phyloP scores from a whole-genome alignment of 2,888 invertebrate species.

The Arge pagana region DNA sequence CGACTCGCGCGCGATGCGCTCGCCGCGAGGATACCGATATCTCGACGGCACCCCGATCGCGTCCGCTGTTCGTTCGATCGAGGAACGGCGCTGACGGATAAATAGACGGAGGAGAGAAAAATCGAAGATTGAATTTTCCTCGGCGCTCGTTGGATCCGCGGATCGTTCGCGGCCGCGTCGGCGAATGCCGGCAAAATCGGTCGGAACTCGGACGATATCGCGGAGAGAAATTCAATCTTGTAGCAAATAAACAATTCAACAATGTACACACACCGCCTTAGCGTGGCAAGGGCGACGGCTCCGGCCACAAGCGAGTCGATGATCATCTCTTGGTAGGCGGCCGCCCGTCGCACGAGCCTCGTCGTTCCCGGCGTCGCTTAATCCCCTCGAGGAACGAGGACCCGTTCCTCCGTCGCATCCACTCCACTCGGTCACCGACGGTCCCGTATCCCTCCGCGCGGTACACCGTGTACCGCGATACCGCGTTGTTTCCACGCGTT shows the following conservation, averaged over 20 bases:
- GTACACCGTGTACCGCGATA: background rate
- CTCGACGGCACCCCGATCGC: no score
- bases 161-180: no score
- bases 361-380: constrained; percentile 42
- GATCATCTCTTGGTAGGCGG: constrained; percentile 55
- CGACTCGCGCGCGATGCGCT: no score
- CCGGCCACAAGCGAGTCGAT: constrained; percentile 57
- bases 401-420: constrained; percentile 42
- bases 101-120: no score
- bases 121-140: no score
- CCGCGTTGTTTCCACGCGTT: constrained; percentile 1
- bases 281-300: constrained; percentile 57
- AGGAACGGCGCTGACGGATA: no score
- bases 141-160: no score
- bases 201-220: no score
- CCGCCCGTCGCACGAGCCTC: constrained; percentile 49
- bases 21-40: no score
- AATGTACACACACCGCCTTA: constrained; percentile 59
- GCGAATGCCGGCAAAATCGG: no score
- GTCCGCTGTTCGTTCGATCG: no score
- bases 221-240: no score
- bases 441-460: background rate
- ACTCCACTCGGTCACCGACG: constrained; percentile 31
- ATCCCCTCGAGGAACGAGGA: constrained; percentile 13
- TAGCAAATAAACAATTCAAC: constrained; percentile 52